Evolutionary conservation across 2,888 invertebrate species (phyloP), one percentile per base, ranked within the genome.

Genomic region (Drosophila macrospina): DNA sequence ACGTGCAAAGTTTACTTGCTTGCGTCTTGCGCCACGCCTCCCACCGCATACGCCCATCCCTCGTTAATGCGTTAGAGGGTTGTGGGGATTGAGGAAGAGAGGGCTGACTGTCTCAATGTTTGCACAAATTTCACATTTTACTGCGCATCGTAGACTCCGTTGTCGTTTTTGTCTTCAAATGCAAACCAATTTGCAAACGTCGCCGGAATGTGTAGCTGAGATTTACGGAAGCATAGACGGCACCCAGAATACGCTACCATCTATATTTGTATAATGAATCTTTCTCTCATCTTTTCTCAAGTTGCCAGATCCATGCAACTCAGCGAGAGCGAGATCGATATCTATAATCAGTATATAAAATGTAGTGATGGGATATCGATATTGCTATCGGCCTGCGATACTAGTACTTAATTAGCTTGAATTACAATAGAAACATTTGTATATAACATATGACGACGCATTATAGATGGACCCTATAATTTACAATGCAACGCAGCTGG

Each of bases 61-160:
- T 11, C 13, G 15, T 34, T 20, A 37, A 30, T 57, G 47, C 39
- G 47, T 44, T 37, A 16, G 30, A 32, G 47, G 16, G 16, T n/a
- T 24, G 20, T 20, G 20, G 20, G 1, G 20, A 20, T 20, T 20
- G 20, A 2, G 20, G 20, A 3, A 3, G 20, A 20, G 20, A 13
- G 28, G 28, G 44, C n/a, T 0, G 28, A 42, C 30, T 54, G 68
- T 56, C 74, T 76, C 78, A 78, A 68, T 83, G 86, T 83, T 83
- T 83, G 84, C 84, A 86, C 84, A 83, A 83, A 83, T 79, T 86
- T 80, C 84, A 69, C 83, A 83, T 83, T 83, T 86, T 83, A 83
- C 75, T 78, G 80, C 84, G 73, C 80, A 60, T 44, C 70, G 69
- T 73, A 73, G 48, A 63, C 60, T 69, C 57, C 73, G 65, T 67